Percentiles rank a stretch among this genome's conserved stretches.
Evolutionary conservation across 2,888 invertebrate genomes (phyloP).

Genomic region (Isotomurus palustris): DNA sequence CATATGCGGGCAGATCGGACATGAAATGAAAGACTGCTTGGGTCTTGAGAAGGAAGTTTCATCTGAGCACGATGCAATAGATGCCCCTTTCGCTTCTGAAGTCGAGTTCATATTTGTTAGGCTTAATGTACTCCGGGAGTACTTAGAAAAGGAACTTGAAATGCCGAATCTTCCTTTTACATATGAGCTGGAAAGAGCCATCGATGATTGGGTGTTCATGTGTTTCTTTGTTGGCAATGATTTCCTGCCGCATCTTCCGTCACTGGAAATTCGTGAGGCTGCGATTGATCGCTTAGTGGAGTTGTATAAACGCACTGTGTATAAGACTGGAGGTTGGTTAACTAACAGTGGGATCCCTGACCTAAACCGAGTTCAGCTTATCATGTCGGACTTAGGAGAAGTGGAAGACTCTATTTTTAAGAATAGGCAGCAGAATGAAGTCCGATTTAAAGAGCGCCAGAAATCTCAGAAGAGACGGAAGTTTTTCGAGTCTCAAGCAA

Average conservation of each 20-base stretch:
- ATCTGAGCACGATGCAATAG: slow-evolving; percentile 57
- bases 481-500: slow-evolving; percentile 51
- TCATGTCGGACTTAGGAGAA: slow-evolving; percentile 87
- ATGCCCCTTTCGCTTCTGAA: slow-evolving; percentile 62
- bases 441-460: slow-evolving; percentile 71
- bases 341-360: slow-evolving; percentile 82
- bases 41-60: slow-evolving; percentile 63
- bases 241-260: slow-evolving; percentile 95
- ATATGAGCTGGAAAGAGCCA: slow-evolving; percentile 88
- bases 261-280: slow-evolving; percentile 92
- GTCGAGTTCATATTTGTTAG: slow-evolving; percentile 88
- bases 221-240: slow-evolving; percentile 99
- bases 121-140: slow-evolving; percentile 87
- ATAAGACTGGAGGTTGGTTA: slow-evolving; percentile 90
- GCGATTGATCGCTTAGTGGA: slow-evolving; percentile 91
- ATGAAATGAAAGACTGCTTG: slow-evolving; percentile 89
- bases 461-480: slow-evolving; percentile 62
- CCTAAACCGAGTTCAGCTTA: slow-evolving; percentile 87
- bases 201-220: slow-evolving; percentile 98
- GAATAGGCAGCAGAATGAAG: slow-evolving; percentile 78
- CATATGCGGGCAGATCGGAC: slow-evolving; percentile 77
- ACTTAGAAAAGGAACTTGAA: slow-evolving; percentile 77
- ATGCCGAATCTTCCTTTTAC: slow-evolving; percentile 91
- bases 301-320: slow-evolving; percentile 90
- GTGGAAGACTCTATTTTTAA: slow-evolving; percentile 97